Evolutionary conservation across 2,888 invertebrate species (phyloP), one percentile per base, ranked within the genome.

Genomic region (Rapana venosa): DNA sequence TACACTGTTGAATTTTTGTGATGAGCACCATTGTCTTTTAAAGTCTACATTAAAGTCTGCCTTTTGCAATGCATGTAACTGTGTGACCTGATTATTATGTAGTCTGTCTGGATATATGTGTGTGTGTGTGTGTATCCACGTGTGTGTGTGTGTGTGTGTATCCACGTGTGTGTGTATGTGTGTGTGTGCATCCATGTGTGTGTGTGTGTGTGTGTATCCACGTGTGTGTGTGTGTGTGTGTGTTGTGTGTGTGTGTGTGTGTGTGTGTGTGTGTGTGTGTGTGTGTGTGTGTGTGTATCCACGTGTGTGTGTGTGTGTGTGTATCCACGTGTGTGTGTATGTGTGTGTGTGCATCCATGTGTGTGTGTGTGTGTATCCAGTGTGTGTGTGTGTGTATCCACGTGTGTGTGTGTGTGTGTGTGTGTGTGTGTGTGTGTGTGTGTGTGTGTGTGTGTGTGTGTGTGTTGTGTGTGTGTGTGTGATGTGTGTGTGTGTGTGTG

Each of bases 201-300:
- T 36, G 36, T n/a, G 84, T 84, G 20, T 20, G 36, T 56, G 22
- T 13, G 36, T 56, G 17, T n/a, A n/a, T n/a, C 13, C n/a, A 22
- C 56, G 84, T n/a, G 56, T 36, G n/a, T n/a, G 36, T 84, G n/a
- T n/a, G 20, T 84, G 36, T 17, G n/a, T 47, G 56, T n/a, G 20
- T 84, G 20, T 58, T 81, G 17, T 36, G 1, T 15, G 11, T 81
- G 13, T 36, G 2, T 2, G 15, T 35, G 17, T 56, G n/a, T 58
- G 56, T 84, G n/a, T 58, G 15, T 84, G 47, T 17, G 36, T 81
- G 36, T 47, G 22, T 81, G 36, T 47, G 36, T n/a, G 56, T n/a
- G 56, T 47, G 84, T 58, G 84, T 84, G 84, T 58, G 84, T 84
- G 56, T 58, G 47, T 84, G 56, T 58, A n/a, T 84, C n/a, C 17